Percentiles rank a stretch among this genome's conserved stretches.
Conservation (phyloP, 2,797 vertebrate species). For the Gymnothorax reevesii region DNA sequence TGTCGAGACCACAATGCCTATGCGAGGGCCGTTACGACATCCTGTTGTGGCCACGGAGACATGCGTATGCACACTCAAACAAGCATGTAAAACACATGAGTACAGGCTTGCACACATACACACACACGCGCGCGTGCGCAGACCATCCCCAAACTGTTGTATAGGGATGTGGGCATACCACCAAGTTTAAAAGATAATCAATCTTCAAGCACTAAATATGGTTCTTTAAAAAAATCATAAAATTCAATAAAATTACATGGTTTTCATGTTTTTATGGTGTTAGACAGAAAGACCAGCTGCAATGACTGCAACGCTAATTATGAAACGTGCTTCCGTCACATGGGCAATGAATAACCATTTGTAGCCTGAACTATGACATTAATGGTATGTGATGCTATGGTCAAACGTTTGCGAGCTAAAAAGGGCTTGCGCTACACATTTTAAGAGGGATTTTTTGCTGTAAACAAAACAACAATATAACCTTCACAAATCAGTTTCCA, state of each 20-base stretch:
- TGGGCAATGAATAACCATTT: not conserved
- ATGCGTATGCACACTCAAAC: not conserved
- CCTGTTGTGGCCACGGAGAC: not conserved
- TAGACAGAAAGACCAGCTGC: conserved; percentile 11
- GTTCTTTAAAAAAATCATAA: not conserved
- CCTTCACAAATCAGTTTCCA: not conserved
- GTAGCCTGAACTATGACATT: not conserved
- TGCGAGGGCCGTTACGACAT: not conserved
- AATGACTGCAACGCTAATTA: conserved; percentile 2
- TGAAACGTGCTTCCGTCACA: conserved; percentile 11
- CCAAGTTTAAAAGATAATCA: not conserved
- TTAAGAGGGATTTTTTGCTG: not conserved
- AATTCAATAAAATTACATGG: not conserved
- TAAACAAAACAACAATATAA: not conserved
- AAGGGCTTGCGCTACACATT: not conserved
- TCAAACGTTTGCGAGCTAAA: not conserved
- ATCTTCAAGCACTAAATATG: not conserved
- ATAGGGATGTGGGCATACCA: not conserved
- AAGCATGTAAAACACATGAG: not conserved
- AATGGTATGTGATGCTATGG: not conserved
- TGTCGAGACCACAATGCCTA: too few relatives aligned
- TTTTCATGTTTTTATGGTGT: not conserved
- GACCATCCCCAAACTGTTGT: not conserved
- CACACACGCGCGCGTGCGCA: not conserved
- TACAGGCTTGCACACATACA: not conserved